Conservation (phyloP, 2,888 invertebrate genomes). For the Ceratothoa steindachneri region DNA sequence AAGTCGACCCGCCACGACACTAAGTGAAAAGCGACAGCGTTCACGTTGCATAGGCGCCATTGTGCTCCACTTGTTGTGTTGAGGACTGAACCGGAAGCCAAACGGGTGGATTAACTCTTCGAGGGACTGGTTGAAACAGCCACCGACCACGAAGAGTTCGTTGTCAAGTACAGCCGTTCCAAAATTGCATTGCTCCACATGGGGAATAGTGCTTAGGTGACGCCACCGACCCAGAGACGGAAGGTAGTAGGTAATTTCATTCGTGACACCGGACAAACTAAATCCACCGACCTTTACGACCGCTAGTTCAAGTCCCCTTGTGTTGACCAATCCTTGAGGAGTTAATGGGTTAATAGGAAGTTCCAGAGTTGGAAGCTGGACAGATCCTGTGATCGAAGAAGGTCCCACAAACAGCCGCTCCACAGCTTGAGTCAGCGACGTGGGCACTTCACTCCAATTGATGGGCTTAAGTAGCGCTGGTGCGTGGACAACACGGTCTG, state of each 20-base stretch:
- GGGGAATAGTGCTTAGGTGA: slow-evolving; percentile 65
- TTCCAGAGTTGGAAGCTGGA: neutral
- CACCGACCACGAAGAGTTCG: slow-evolving; percentile 66
- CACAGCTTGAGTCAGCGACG: slow-evolving; percentile 46
- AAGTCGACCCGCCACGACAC: slow-evolving; percentile 58
- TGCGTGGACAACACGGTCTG: slow-evolving; percentile 54
- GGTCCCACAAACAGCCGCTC: slow-evolving; percentile 44
- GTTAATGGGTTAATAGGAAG: neutral
- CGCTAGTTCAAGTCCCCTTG: slow-evolving; percentile 57
- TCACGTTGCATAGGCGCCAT: slow-evolving; percentile 66
- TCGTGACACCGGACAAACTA: slow-evolving; percentile 63
- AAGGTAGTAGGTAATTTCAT: slow-evolving; percentile 65
- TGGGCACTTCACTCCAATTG: slow-evolving; percentile 57
- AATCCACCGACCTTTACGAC: slow-evolving; percentile 68
- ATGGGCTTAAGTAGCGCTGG: slow-evolving; percentile 56
- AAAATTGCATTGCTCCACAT: slow-evolving; percentile 70
- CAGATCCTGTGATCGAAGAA: slow-evolving; percentile 16
- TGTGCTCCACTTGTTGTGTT: slow-evolving; percentile 62
- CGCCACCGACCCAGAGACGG: slow-evolving; percentile 60
- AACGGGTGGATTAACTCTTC: slow-evolving; percentile 69
- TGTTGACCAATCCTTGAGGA: slow-evolving; percentile 17
- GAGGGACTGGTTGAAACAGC: slow-evolving; percentile 63
- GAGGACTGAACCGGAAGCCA: slow-evolving; percentile 65
- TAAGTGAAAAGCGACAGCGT: slow-evolving; percentile 64
- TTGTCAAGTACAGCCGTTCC: slow-evolving; percentile 67